Conservation (phyloP, 2,888 invertebrate species). For the Fragum fragum region DNA sequence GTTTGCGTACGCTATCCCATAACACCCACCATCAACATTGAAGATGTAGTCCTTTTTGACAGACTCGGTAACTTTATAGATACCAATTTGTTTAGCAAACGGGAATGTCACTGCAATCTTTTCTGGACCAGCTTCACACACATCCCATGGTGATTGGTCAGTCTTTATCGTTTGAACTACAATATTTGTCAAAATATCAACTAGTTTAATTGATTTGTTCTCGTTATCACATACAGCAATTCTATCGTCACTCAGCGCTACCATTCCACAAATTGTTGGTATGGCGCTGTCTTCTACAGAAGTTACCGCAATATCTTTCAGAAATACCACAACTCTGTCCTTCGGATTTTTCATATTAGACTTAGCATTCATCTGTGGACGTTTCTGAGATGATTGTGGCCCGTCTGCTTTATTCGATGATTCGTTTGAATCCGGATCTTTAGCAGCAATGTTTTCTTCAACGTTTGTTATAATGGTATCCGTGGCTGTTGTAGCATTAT, state of each 20-base stretch:
- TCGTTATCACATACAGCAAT: constrained; percentile 18
- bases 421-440: not conserved
- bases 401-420: not conserved
- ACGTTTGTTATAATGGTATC: no score
- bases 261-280: constrained; percentile 22
- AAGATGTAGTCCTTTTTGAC: constrained; percentile 12
- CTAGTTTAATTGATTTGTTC: constrained; percentile 10
- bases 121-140: constrained; percentile 7
- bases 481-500: no score
- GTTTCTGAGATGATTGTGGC: not conserved
- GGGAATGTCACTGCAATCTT: constrained; percentile 17
- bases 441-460: not conserved
- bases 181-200: constrained; percentile 19
- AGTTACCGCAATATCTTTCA: constrained; percentile 16
- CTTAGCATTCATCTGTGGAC: not conserved
- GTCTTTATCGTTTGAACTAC: constrained; percentile 17
- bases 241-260: constrained; percentile 4
- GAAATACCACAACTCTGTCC: constrained; percentile 20
- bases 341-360: not conserved
- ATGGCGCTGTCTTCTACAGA: not conserved
- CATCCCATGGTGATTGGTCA: constrained; percentile 21
- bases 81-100: constrained; percentile 13
- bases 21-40: constrained; percentile 13
- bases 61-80: constrained; percentile 5
- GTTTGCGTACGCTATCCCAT: constrained; percentile 14